Percentiles rank a stretch among this genome's conserved stretches.
phyloP scores from a whole-genome alignment of 2,888 invertebrate genomes.

The Melipona beecheii region DNA sequence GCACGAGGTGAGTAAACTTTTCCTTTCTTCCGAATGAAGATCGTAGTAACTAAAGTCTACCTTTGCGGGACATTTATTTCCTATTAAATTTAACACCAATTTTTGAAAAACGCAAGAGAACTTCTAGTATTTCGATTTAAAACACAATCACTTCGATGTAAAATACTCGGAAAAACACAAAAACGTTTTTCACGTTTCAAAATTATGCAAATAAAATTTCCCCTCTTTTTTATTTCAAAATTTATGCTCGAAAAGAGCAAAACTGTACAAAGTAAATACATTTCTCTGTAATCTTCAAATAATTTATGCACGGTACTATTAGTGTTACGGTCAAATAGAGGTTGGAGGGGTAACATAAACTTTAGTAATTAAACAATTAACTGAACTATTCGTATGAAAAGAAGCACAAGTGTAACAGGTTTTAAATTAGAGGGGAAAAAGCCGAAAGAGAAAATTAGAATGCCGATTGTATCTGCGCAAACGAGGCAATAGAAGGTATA shows the following conservation, averaged over 20 bases:
- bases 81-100: too few relatives aligned
- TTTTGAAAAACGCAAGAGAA: too few relatives aligned
- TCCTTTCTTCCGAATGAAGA: not conserved
- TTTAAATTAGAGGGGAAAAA: not conserved
- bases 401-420: not conserved
- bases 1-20: constrained; percentile 30
- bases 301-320: not conserved
- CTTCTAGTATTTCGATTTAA: too few relatives aligned
- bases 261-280: not conserved
- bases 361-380: not conserved
- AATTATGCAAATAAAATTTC: too few relatives aligned
- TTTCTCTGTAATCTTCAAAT: not conserved
- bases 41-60: not conserved
- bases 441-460: not conserved
- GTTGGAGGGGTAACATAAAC: not conserved
- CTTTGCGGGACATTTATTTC: not conserved
- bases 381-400: not conserved
- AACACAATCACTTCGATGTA: too few relatives aligned
- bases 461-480: not conserved
- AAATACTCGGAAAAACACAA: not conserved
- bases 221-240: not conserved
- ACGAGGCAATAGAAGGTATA: not conserved
- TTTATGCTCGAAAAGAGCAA: not conserved
- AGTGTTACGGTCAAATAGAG: not conserved
- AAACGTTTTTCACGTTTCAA: not conserved